Conservation (phyloP, 2,888 invertebrate genomes). For the Chironomus tentans region DNA sequence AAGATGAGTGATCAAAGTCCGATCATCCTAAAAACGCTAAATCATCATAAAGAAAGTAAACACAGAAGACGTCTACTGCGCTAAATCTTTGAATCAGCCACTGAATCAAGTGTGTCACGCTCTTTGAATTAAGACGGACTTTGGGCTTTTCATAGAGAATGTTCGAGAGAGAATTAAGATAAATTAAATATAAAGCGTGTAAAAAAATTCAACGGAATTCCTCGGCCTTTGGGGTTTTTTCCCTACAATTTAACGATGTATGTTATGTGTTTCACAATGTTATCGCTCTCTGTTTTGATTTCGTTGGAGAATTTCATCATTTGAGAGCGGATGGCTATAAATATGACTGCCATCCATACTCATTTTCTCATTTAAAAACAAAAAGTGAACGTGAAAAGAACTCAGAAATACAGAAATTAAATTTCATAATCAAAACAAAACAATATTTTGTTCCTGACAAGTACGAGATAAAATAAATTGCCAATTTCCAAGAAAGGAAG, state of each 20-base stretch:
- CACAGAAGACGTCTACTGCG: too few species aligned
- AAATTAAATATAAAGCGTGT: too few species aligned
- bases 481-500: too few species aligned
- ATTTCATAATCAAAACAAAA: neutral
- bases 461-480: neutral
- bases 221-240: neutral
- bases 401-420: neutral
- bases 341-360: neutral
- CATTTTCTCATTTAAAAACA: neutral
- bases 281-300: neutral
- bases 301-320: neutral
- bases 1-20: too few species aligned
- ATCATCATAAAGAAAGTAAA: too few species aligned
- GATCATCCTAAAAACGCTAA: too few species aligned
- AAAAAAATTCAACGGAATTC: conserved; percentile 8
- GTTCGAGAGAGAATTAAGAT: neutral
- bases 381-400: neutral
- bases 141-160: neutral
- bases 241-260: too few species aligned
- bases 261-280: neutral
- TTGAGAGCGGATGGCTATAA: neutral
- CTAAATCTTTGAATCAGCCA: too few species aligned
- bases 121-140: neutral
- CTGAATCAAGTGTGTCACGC: too few species aligned
- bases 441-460: neutral